Base-by-base conservation (phyloP, 1,140 invertebrate species). In the Frieseomelitta varia region DNA sequence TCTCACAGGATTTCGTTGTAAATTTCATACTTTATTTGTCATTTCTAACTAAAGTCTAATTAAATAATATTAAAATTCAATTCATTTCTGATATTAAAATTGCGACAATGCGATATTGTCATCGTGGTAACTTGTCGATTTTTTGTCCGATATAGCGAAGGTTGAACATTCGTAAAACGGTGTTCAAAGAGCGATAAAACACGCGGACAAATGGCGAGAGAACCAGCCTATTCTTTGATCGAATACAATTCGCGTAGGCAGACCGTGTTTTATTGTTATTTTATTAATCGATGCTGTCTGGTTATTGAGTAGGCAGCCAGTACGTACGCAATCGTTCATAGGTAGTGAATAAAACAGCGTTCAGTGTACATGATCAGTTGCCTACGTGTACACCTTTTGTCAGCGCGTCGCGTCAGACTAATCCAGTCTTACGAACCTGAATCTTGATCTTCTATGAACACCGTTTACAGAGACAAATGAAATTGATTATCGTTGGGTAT, bases 211-310 rank as follows among this genome's bases (percentile, higher is more conserved):
- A 34, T 47, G 27, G 30, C 73, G 53, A 53, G 63, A 55, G 72
- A 67, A 68, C 67, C 63, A 34, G 39, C 73, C 55, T 12, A 51
- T 83, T 47, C 51, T 53, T 72, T 82, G 76, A 17, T 11, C 51
- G 47, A 61, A 34, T 61, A 21, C 30, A 69, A 73, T 65, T 34
- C 79, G 71, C 67, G 56, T 84, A 84, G 79, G 81, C 67, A 80
- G 65, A 6, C 68, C 63, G 65, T 84, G 75, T 91, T 90, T 88
- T 88, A 88, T 90, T 88, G 88, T 90, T 90, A 84, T 90, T 91
- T 91, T 87, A 90, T 90, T 90, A 91, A 90, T 88, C 85, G 75
- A 88, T 75, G 75, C 78, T 79, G 81, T 81, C 81, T 47, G 72
- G 78, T 84, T 87, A 88, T 90, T 80, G 90, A 88, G 77, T 83